Base-by-base conservation (phyloP, 2,888 invertebrate genomes). In the Gryllus longicercus region DNA sequence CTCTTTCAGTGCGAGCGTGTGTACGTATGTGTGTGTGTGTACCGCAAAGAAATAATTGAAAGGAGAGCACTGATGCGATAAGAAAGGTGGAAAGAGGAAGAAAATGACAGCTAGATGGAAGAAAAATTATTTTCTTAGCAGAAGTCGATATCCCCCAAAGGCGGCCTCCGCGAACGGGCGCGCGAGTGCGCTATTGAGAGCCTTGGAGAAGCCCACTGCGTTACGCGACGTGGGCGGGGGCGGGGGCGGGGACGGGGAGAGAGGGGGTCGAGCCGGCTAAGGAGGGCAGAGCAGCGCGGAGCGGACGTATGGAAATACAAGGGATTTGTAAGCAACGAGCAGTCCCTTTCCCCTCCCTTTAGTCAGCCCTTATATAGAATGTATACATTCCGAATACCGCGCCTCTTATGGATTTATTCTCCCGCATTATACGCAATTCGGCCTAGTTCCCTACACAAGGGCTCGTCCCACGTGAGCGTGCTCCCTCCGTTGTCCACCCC, bases 51-150 rank as follows among this genome's bases (percentile, higher is more conserved):
- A 63, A 63, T 63, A 63, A 63, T 63, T 63, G 63, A 63, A 63
- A n/a, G 63, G n/a, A 63, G n/a, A 63, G 63, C 63, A 63, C n/a
- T 63, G 63, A 63, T 18, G 63, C 63, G 63, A 14, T 63, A 63
- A 63, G 63, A 63, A 63, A 63, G 63, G n/a, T 18, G n/a, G n/a
- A 63, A 63, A 14, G 63, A n/a, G 63, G 14, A 63, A 63, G n/a
- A 63, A 63, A 63, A 63, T 63, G 63, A n/a, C 63, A 63, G n/a
- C n/a, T 14, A n/a, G 63, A 63, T 63, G 63, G 63, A 63, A 63
- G 63, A 63, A 63, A 63, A 63, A 63, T 63, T 63, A 63, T 63
- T 63, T 63, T 63, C 63, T 63, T 63, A 63, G n/a, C 63, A 63
- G 63, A 63, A 63, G 38, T 63, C 63, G 16, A 63, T 63, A 63